phyloP scores from a whole-genome alignment of 2,113 vertebrate species.

The Aleadryas rufinucha region DNA sequence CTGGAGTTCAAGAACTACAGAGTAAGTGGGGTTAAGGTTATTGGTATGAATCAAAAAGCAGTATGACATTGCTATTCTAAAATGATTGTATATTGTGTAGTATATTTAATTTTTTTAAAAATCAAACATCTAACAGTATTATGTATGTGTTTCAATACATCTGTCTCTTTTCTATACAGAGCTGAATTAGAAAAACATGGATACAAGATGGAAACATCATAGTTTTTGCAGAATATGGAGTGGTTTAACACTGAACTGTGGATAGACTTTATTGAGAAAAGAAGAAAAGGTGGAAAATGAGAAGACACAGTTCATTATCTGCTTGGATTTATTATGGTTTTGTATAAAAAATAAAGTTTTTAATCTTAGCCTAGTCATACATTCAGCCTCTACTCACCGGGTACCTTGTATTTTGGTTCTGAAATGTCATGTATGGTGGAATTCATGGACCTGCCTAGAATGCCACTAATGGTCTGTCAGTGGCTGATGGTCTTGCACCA shows the following conservation, averaged over 20 bases:
- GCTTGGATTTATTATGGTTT: conserved; percentile 61
- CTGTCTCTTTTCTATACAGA: conserved; percentile 71
- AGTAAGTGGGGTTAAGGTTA: background rate
- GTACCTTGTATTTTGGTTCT: background rate
- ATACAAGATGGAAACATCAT: conserved; percentile 99
- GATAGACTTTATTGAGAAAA: conserved; percentile 2
- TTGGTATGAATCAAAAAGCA: background rate
- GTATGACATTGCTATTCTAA: background rate
- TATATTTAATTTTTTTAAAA: background rate
- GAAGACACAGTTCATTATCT: conserved; percentile 8
- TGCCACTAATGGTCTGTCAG: background rate
- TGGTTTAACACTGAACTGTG: conserved; percentile 52
- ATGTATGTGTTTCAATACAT: background rate
- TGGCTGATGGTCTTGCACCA: background rate
- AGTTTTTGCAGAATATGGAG: conserved; percentile 61
- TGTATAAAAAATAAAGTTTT: conserved; percentile 69
- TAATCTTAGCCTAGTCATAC: background rate
- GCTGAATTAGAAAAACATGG: conserved; percentile 98
- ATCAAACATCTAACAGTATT: background rate
- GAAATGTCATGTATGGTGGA: background rate
- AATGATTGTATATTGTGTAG: background rate
- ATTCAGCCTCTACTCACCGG: background rate
- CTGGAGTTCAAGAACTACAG: background rate
- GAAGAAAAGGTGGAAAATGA: conserved; percentile 19
- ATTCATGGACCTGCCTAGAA: background rate